Base-by-base conservation (phyloP, 2,888 invertebrate genomes). In the Pyralis farinalis region DNA sequence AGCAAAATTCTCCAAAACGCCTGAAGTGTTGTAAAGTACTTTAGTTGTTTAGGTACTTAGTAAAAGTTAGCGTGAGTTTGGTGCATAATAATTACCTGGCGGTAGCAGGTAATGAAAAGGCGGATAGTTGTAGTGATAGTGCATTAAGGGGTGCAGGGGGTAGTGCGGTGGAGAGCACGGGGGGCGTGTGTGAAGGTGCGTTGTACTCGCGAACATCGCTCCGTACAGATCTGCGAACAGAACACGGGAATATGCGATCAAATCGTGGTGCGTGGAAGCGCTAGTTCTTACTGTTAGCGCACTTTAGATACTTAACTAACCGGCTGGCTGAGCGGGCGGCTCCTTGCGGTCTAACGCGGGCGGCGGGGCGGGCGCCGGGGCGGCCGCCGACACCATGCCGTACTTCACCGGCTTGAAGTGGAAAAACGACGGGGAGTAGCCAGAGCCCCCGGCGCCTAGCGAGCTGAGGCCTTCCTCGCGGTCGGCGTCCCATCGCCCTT, bases 371-470 rank as follows among this genome's bases (percentile, higher is more conserved):
- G 78, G 77, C 50, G 58, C 66, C 9, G 82, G 69, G 48, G 75
- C 78, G 51, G 75, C 73, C 41, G 90, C 91, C 61, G 92, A 83
- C 80, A 93, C 93, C 67, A 93, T 91, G 51, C 93, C 94, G 68
- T 94, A 94, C 71, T 95, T 95, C 51, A 94, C 93, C 32, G 97
- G 97, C 79, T 97, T 97, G 84, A 97, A 96, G 89, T 97, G 97
- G 79, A 97, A 96, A 86, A 97, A 97, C 8, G 96, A 96, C 4
- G 97, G 97, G 42, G 96, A 96, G 79, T 96, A 96, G 44, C 96
- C 95, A 34, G 95, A 95, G 40, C 94, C 95, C 44, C 92, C 91
- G 46, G 93, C 91, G 69, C 94, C 93, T 55, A 96, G 80, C 37
- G 96, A 95, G 77, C 95, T 96, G 55, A 95, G 93, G 42, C 94